Percentiles rank a stretch among this genome's conserved stretches.
Evolutionary conservation across 2,797 vertebrate genomes (phyloP).

Genomic region (Anolis apletophallus): DNA sequence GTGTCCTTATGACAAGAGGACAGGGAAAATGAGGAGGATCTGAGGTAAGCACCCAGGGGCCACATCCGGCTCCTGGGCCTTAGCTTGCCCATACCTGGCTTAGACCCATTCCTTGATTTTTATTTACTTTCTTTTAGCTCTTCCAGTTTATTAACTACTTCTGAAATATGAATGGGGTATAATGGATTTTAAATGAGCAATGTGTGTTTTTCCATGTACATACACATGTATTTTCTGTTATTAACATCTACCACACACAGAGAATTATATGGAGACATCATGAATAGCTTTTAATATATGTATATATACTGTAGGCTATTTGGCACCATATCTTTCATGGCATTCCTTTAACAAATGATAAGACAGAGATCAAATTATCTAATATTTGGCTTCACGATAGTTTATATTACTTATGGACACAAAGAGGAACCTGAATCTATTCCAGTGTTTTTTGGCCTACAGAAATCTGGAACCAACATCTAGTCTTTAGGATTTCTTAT

Average conservation of each 20-base stretch:
- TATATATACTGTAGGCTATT: neutral
- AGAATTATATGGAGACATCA: neutral
- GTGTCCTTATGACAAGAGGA: no score
- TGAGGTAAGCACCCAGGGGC: no score
- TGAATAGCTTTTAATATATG: no score
- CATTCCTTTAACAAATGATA: neutral
- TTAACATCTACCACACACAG: neutral
- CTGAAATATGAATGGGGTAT: neutral
- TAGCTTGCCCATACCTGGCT: no score
- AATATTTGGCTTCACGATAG: constrained; percentile 35
- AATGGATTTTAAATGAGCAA: neutral
- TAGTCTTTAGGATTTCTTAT: constrained; percentile 3
- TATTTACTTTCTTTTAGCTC: neutral
- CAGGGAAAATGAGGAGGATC: no score
- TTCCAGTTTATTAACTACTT: neutral
- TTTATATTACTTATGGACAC: constrained; percentile 4
- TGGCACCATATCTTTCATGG: neutral
- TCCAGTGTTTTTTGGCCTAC: constrained; percentile 27
- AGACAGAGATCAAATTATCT: constrained; percentile 27
- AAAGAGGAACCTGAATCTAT: constrained; percentile 2
- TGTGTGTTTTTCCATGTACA: neutral
- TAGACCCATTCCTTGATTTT: no score
- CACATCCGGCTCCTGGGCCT: no score
- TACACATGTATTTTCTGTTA: neutral
- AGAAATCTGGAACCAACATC: neutral